Evolutionary conservation across 2,888 invertebrate genomes (phyloP).

Genomic region (Drosophila pegasa): DNA sequence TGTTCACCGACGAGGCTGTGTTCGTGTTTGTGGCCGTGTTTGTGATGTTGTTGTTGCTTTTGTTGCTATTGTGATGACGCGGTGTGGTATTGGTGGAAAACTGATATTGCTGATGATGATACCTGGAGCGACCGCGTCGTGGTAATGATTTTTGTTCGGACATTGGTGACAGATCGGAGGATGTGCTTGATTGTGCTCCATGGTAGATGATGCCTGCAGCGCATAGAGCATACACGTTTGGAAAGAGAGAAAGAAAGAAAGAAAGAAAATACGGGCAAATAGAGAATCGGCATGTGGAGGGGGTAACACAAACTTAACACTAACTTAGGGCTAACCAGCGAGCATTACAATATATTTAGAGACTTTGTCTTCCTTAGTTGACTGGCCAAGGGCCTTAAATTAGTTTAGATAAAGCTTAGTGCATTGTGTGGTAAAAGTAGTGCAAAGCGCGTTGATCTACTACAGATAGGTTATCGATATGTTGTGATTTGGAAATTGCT

Average conservation of each 20-base stretch:
- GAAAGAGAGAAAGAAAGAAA: slow-evolving; percentile 62
- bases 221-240: slow-evolving; percentile 39
- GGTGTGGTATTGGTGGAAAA: slow-evolving; percentile 86
- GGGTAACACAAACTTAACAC: slow-evolving; percentile 39
- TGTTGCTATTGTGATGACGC: slow-evolving; percentile 85
- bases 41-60: slow-evolving; percentile 76
- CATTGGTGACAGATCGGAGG: slow-evolving; percentile 91
- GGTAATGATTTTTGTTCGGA: slow-evolving; percentile 91
- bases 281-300: slow-evolving; percentile 55
- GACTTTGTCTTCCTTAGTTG: slow-evolving; percentile 37
- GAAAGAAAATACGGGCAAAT: slow-evolving; percentile 75
- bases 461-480: slow-evolving; percentile 84
- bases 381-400: slow-evolving; percentile 41
- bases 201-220: slow-evolving; percentile 89
- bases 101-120: slow-evolving; percentile 86
- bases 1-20: slow-evolving; percentile 71
- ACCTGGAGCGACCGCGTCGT: slow-evolving; percentile 90
- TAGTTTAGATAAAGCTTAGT: slow-evolving; percentile 32
- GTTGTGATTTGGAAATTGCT: slow-evolving; percentile 84
- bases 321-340: slow-evolving; percentile 44
- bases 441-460: slow-evolving; percentile 58
- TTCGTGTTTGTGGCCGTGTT: slow-evolving; percentile 66
- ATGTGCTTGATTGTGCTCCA: slow-evolving; percentile 91
- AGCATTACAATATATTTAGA: slow-evolving; percentile 22
- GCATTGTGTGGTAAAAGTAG: slow-evolving; percentile 30